Conservation (phyloP, 2,888 invertebrate genomes). For the Ceratothoa steindachneri region DNA sequence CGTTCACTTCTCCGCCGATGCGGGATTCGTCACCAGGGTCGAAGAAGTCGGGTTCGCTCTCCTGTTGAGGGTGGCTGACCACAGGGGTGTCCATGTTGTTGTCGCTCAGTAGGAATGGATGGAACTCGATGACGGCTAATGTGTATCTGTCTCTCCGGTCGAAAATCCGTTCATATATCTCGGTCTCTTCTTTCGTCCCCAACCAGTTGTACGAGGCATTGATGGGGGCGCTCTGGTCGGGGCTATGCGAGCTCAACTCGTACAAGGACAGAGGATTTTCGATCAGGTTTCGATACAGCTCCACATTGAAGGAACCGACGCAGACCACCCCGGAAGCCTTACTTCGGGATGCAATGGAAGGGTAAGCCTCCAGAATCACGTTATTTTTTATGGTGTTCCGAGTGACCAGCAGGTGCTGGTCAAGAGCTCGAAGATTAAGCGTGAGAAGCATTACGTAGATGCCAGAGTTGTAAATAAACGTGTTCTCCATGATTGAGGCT, state of each 20-base stretch:
- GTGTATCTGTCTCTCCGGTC: constrained; percentile 84
- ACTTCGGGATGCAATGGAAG: constrained; percentile 77
- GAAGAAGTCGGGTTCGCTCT: constrained; percentile 66
- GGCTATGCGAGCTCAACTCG: constrained; percentile 91
- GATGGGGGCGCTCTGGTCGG: constrained; percentile 88
- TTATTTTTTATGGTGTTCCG: constrained; percentile 84
- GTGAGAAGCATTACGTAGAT: constrained; percentile 82
- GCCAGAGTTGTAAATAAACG: constrained; percentile 82
- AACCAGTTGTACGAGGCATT: constrained; percentile 94
- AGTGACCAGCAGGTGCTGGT: constrained; percentile 76
- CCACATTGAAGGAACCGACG: constrained; percentile 78
- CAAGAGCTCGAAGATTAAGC: constrained; percentile 47
- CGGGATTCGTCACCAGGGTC: constrained; percentile 67
- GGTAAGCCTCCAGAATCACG: constrained; percentile 72
- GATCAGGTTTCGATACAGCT: constrained; percentile 82
- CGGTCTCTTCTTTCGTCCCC: constrained; percentile 57
- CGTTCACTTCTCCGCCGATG: constrained; percentile 90
- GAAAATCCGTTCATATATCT: constrained; percentile 55
- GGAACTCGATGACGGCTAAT: constrained; percentile 82
- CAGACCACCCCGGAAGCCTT: constrained; percentile 89
- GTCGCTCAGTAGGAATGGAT: constrained; percentile 84
- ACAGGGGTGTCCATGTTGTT: constrained; percentile 60
- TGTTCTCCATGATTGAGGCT: constrained; percentile 76
- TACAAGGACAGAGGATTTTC: constrained; percentile 84
- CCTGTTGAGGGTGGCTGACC: constrained; percentile 62